Evolutionary conservation across 2,113 vertebrate species (phyloP).

Genomic region (Myiozetetes cayanensis): DNA sequence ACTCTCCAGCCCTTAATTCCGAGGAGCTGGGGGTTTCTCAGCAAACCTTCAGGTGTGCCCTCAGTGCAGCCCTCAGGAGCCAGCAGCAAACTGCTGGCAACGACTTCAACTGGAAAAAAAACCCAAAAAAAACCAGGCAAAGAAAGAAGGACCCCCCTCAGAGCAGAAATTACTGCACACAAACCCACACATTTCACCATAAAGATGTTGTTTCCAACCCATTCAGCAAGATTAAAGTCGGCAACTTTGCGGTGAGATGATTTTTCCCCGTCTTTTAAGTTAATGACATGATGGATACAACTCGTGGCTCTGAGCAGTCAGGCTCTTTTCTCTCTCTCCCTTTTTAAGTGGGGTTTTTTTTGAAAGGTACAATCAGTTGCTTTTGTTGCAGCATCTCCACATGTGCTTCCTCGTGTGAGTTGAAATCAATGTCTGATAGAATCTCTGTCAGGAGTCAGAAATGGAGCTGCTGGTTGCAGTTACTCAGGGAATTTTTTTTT

Average conservation of each 20-base stretch:
- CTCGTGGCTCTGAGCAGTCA: background rate
- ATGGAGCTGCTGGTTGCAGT: background rate
- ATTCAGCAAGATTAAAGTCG: constrained; percentile 59
- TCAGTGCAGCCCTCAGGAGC: constrained; percentile 7
- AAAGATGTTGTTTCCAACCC: constrained; percentile 41
- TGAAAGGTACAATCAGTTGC: constrained; percentile 49
- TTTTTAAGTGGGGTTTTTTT: constrained; percentile 29
- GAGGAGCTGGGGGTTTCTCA: background rate
- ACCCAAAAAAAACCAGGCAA: background rate
- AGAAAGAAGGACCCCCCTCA: background rate
- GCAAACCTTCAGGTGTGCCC: background rate
- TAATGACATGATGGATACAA: constrained; percentile 33
- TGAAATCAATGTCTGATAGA: constrained; percentile 21
- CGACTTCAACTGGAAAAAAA: background rate
- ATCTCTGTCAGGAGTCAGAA: constrained; percentile 12
- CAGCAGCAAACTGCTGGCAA: constrained; percentile 15
- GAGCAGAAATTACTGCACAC: background rate
- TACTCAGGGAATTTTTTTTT: background rate
- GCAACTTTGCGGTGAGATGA: constrained; percentile 43
- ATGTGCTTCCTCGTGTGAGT: background rate
- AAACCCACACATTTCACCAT: background rate
- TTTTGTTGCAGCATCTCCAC: constrained; percentile 55
- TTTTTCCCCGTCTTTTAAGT: constrained; percentile 48
- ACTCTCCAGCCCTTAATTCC: background rate
- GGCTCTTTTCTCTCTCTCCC: constrained; percentile 25